Conservation (phyloP, 1,140 invertebrate species). For the Leptinotarsa undecemlineata region DNA sequence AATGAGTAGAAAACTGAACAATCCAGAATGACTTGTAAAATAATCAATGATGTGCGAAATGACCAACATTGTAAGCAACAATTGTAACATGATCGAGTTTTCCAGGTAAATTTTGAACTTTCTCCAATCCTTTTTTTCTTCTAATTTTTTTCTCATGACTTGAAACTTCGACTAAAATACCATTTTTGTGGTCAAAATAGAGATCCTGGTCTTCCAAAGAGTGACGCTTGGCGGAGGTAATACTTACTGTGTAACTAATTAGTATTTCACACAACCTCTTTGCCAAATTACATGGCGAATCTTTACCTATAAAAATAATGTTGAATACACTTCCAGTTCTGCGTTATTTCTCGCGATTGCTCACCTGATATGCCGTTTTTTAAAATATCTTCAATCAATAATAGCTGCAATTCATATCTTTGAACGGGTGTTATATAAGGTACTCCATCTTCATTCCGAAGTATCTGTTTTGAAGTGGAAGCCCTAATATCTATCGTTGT, state of each 20-base stretch:
- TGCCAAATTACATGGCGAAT: slow-evolving; percentile 61
- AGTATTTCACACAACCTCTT: slow-evolving; percentile 74
- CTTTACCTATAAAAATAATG: slow-evolving; percentile 42
- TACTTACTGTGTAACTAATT: slow-evolving; percentile 76
- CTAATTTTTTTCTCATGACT: slow-evolving; percentile 68
- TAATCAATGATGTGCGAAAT: slow-evolving; percentile 8
- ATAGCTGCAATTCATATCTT: slow-evolving; percentile 76
- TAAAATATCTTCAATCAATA: slow-evolving; percentile 82
- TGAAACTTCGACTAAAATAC: slow-evolving; percentile 61
- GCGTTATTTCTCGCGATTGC: background rate
- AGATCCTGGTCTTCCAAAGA: slow-evolving; percentile 82
- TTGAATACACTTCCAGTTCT: background rate
- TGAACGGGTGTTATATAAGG: slow-evolving; percentile 80
- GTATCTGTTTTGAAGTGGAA: slow-evolving; percentile 50
- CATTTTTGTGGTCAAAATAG: slow-evolving; percentile 66
- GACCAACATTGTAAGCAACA: slow-evolving; percentile 77
- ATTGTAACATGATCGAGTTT: slow-evolving; percentile 91
- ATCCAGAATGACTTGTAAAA: background rate
- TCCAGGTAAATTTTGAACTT: slow-evolving; percentile 78
- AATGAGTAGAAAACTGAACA: background rate
- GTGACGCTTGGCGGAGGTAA: slow-evolving; percentile 76
- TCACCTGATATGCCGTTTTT: slow-evolving; percentile 71
- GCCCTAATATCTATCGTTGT: slow-evolving; percentile 58
- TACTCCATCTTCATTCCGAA: slow-evolving; percentile 60
- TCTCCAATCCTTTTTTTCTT: slow-evolving; percentile 70